Percentiles rank a stretch among this genome's conserved stretches.
Evolutionary conservation across 2,888 invertebrate genomes (phyloP).

Genomic region (Villa cingulata): DNA sequence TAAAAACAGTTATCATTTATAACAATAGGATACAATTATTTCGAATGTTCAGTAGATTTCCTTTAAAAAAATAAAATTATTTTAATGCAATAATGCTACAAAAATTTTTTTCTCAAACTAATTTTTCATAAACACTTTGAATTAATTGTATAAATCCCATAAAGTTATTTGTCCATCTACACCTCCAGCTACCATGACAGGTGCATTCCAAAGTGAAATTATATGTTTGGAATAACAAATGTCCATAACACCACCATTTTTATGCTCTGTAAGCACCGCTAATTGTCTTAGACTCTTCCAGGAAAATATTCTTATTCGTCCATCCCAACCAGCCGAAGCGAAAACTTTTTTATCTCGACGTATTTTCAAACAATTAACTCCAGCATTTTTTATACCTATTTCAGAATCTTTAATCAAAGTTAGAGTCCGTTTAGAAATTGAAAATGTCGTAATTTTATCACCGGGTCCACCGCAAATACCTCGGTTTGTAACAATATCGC

Average conservation of each 20-base stretch:
- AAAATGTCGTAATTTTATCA: slow-evolving; percentile 27
- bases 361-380: slow-evolving; percentile 53
- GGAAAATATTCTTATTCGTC: slow-evolving; percentile 58
- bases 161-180: slow-evolving; percentile 63
- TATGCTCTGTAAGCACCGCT: slow-evolving; percentile 60
- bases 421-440: slow-evolving; percentile 28
- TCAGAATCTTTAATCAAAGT: slow-evolving; percentile 45
- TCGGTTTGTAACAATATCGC: slow-evolving; percentile 47
- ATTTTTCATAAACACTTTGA: too few species aligned
- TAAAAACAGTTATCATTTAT: too few species aligned
- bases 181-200: slow-evolving; percentile 64
- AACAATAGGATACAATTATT: too few species aligned
- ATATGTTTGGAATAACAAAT: slow-evolving; percentile 52
- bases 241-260: slow-evolving; percentile 55
- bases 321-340: slow-evolving; percentile 63
- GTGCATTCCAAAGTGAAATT: slow-evolving; percentile 54
- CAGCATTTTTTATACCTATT: slow-evolving; percentile 55
- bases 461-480: slow-evolving; percentile 47
- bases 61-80: too few species aligned
- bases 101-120: too few species aligned
- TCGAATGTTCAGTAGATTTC: too few species aligned
- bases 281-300: slow-evolving; percentile 61
- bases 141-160: slow-evolving; percentile 65
- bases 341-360: slow-evolving; percentile 59
- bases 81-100: too few species aligned